Percentiles rank a stretch among this genome's conserved stretches.
Conservation (phyloP, 2,888 invertebrate genomes). For the Brachyptera risi region DNA sequence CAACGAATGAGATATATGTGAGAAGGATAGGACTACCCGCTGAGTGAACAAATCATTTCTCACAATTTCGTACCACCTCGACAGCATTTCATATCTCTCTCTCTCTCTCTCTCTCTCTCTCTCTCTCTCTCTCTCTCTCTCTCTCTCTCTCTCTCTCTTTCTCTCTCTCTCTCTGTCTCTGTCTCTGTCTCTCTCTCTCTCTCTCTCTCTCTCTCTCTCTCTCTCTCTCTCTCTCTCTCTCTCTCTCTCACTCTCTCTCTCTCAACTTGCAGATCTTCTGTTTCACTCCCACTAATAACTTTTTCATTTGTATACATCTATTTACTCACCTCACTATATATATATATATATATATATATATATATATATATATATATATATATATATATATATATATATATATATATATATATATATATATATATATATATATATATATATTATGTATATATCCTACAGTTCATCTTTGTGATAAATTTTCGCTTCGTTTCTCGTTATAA, state of each 20-base stretch:
- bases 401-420: too few relatives aligned
- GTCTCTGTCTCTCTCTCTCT: neutral
- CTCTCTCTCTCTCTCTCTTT: conserved; percentile 40
- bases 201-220: too few relatives aligned
- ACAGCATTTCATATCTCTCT: neutral
- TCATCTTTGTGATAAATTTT: too few relatives aligned
- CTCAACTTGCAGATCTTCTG: neutral
- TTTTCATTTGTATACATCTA: conserved; percentile 15
- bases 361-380: too few relatives aligned
- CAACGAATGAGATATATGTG: conserved; percentile 29
- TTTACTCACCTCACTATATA: conserved; percentile 10
- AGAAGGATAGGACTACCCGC: conserved; percentile 26
- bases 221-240: too few relatives aligned
- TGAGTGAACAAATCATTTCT: conserved; percentile 28
- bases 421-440: too few relatives aligned
- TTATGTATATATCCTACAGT: too few relatives aligned
- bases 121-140: conserved; percentile 35
- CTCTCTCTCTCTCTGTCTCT: too few relatives aligned
- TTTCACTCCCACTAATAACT: conserved; percentile 14
- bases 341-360: too few relatives aligned
- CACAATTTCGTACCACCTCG: conserved; percentile 7
- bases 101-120: conserved; percentile 37
- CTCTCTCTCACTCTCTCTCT: neutral
- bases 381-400: too few relatives aligned
- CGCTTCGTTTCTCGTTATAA: too few relatives aligned